These are phyloP conservation scores for Pomatorhinus ruficollis DNA, from an alignment of 2,113 vertebrate species.

Conservation along the genomic window DNA sequence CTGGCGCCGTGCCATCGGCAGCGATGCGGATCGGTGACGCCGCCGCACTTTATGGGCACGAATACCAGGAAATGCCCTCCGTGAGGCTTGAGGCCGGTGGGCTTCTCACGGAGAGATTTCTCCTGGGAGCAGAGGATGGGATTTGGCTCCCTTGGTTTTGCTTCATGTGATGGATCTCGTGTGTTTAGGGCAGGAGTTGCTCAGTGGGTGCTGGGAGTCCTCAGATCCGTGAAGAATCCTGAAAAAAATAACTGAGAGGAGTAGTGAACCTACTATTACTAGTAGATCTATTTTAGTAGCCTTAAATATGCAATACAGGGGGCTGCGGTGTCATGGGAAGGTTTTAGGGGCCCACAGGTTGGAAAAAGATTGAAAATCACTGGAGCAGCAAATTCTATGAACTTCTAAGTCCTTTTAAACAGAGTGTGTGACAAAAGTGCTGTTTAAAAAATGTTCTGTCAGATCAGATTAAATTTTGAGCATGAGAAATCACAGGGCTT, in stretches of 20 bases:
- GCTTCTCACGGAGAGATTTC: background rate
- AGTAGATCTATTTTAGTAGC: background rate
- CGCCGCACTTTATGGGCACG: accelerated
- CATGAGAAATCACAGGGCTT: background rate
- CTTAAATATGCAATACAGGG: background rate
- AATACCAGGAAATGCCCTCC: background rate
- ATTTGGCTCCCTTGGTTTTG: background rate
- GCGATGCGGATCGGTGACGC: background rate
- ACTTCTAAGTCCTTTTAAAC: background rate
- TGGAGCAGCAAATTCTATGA: background rate
- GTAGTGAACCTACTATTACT: background rate
- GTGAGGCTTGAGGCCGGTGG: background rate
- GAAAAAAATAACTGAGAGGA: background rate
- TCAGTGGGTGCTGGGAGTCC: background rate
- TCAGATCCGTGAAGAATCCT: background rate
- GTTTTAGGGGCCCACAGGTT: background rate
- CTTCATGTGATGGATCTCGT: background rate
- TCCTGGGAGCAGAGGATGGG: background rate
- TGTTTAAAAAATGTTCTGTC: background rate
- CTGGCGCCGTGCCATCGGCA: background rate
- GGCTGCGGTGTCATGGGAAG: accelerated
- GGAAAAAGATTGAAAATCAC: background rate
- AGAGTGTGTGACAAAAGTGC: background rate
- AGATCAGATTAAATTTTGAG: background rate
- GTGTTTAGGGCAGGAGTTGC: background rate